Evolutionary conservation across 2,113 vertebrate genomes (phyloP).

Genomic region (Sturnira hondurensis): DNA sequence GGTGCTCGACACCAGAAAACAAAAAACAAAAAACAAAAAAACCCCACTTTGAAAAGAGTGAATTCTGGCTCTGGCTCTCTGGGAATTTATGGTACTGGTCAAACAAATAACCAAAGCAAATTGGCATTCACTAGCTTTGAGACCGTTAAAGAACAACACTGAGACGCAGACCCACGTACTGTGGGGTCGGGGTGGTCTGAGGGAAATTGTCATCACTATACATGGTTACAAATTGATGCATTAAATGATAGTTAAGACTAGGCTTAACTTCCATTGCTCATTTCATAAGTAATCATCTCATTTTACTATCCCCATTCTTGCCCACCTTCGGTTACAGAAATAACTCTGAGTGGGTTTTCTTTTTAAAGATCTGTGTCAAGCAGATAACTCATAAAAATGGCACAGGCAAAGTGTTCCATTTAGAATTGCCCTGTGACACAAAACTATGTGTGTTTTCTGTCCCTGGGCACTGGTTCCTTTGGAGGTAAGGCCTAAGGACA

Average conservation of each 20-base stretch:
- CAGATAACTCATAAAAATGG: constrained; percentile 67
- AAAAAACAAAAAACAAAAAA: background rate
- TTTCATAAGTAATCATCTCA: constrained; percentile 67
- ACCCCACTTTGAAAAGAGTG: background rate
- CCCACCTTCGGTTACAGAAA: constrained; percentile 73
- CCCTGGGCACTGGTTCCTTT: background rate
- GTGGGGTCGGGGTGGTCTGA: background rate
- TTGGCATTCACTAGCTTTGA: background rate
- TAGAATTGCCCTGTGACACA: constrained; percentile 58
- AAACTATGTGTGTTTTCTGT: constrained; percentile 33
- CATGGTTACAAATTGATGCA: constrained; percentile 12
- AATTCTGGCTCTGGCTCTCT: background rate
- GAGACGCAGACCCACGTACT: background rate
- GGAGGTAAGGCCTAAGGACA: background rate
- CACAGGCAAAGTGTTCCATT: constrained; percentile 69
- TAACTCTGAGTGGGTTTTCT: constrained; percentile 76
- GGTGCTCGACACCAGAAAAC: background rate
- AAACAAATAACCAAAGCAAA: background rate
- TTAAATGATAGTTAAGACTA: constrained; percentile 29
- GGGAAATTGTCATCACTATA: background rate
- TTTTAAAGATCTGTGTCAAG: constrained; percentile 76
- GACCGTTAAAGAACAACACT: background rate
- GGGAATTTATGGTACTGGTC: background rate
- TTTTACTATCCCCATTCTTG: constrained; percentile 74
- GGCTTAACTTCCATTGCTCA: constrained; percentile 61